Percentiles rank a stretch among this genome's conserved stretches.
These are phyloP conservation scores for Rhopalosiphum maidis DNA, from an alignment of 1,140 invertebrate species.

Conservation along the genomic window DNA sequence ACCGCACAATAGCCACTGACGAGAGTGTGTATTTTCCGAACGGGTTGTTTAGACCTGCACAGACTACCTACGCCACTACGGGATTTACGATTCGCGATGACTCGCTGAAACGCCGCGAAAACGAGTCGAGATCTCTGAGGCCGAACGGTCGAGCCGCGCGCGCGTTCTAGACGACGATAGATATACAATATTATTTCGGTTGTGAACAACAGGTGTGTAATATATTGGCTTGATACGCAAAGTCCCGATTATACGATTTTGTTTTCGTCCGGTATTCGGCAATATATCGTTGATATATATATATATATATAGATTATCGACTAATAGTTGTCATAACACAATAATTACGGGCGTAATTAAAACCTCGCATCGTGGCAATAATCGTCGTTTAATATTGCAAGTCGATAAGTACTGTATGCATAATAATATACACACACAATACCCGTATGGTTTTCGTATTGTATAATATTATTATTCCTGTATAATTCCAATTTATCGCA, in stretches of 20 bases:
- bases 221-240: background rate
- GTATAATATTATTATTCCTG: background rate
- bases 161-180: background rate
- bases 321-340: background rate
- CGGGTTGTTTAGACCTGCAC: background rate
- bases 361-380: background rate
- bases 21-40: background rate
- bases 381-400: background rate
- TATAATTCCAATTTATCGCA: background rate
- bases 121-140: background rate
- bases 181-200: background rate
- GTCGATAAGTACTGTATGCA: background rate
- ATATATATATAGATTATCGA: background rate
- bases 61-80: background rate
- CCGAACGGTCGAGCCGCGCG: background rate
- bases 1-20: background rate
- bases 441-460: background rate
- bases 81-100: background rate
- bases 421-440: background rate
- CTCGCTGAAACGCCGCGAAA: no score
- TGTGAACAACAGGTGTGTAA: background rate
- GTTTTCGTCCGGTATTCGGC: background rate
- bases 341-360: background rate
- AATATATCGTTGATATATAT: background rate
- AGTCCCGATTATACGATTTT: background rate